These are phyloP conservation scores for Iselma pallidipennis DNA, from an alignment of 2,888 invertebrate species.

Conservation along the genomic window DNA sequence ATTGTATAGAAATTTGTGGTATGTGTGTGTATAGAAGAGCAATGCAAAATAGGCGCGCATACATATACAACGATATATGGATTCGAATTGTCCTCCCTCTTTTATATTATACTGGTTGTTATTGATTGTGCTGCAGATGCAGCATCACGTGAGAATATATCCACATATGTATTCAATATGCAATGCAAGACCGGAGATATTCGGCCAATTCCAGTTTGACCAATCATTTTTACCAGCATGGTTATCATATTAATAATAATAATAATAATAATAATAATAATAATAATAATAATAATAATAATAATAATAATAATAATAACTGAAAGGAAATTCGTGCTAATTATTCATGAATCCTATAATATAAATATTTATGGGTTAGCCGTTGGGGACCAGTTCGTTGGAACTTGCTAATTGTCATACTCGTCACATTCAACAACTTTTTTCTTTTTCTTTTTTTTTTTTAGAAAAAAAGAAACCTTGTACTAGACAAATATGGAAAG, in stretches of 20 bases:
- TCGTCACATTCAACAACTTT: conserved; percentile 19
- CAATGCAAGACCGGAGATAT: too few relatives aligned
- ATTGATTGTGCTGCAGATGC: conserved; percentile 44
- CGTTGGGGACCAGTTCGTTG: conserved; percentile 20
- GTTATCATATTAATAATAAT: too few relatives aligned
- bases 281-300: conserved; percentile 7
- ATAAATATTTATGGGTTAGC: conserved; percentile 21
- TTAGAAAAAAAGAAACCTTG: neutral
- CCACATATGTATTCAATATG: too few relatives aligned
- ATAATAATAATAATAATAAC: conserved; percentile 7
- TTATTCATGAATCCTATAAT: conserved; percentile 19
- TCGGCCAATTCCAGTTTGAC: conserved; percentile 23
- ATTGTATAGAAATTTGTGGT: conserved; percentile 18
- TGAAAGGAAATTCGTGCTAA: conserved; percentile 27
- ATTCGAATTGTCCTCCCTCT: too few relatives aligned
- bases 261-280: too few relatives aligned
- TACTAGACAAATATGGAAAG: conserved; percentile 22
- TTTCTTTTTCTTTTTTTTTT: neutral
- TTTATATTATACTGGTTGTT: conserved; percentile 43
- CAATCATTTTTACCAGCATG: too few relatives aligned
- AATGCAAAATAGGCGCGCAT: too few relatives aligned
- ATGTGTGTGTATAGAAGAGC: neutral
- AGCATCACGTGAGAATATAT: too few relatives aligned
- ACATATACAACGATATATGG: too few relatives aligned
- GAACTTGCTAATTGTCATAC: conserved; percentile 27